These are phyloP conservation scores for Drosophila leonis DNA, from an alignment of 2,888 invertebrate species.

Conservation along the genomic window DNA sequence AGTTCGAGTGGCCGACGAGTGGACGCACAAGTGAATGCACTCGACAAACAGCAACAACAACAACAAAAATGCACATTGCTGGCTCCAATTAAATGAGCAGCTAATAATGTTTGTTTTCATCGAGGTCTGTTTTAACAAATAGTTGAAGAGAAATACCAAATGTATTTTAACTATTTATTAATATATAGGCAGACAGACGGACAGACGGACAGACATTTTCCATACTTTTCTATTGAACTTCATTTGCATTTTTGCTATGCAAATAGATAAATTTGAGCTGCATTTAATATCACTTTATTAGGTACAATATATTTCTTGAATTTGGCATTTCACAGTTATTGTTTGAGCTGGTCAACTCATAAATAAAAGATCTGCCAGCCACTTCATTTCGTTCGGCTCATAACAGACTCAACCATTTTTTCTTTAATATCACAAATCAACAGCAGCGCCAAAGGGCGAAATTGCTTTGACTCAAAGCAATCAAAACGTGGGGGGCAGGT, in stretches of 20 bases:
- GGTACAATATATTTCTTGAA: not conserved
- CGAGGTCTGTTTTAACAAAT: not conserved
- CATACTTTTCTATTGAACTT: not conserved
- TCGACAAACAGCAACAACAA: conserved; percentile 4
- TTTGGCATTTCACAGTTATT: conserved; percentile 9
- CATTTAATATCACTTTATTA: not conserved
- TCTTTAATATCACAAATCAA: conserved; percentile 43
- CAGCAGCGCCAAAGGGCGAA: conserved; percentile 19
- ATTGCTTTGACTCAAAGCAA: conserved; percentile 60
- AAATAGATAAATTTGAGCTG: not conserved
- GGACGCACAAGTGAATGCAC: conserved; percentile 5
- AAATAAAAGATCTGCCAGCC: conserved; percentile 27
- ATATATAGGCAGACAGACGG: no score
- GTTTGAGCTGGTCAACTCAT: conserved; percentile 7
- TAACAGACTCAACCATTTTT: not conserved
- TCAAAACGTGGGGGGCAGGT: conserved; percentile 34
- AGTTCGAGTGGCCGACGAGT: conserved; percentile 17
- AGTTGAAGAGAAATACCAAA: not conserved
- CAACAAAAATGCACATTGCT: not conserved
- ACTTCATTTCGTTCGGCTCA: conserved; percentile 16
- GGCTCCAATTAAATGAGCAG: conserved; percentile 27
- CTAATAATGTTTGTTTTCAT: conserved; percentile 3
- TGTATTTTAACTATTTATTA: not conserved
- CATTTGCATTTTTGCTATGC: not conserved
- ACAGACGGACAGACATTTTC: not conserved